phyloP scores from a whole-genome alignment of 2,888 invertebrate species.

The Cheilosia impressa region DNA sequence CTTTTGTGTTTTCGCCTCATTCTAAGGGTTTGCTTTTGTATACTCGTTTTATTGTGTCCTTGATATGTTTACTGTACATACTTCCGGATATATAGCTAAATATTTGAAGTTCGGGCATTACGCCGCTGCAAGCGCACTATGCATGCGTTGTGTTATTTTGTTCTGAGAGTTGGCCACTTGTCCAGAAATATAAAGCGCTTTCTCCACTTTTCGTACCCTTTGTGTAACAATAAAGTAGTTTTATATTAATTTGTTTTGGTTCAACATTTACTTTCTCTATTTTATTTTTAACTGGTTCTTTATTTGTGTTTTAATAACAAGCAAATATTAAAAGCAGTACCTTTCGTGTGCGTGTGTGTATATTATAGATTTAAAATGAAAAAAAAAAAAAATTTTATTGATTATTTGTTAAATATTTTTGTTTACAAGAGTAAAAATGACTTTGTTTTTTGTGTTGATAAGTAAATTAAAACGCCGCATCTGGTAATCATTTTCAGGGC shows the following conservation, averaged over 20 bases:
- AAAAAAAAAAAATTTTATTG: no score
- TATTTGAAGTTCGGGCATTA: neutral
- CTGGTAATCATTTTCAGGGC: slow-evolving; percentile 83
- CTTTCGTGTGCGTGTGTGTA: slow-evolving; percentile 53
- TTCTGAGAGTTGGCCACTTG: slow-evolving; percentile 52
- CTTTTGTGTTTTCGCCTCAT: no score
- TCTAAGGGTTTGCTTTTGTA: no score
- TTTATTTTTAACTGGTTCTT: neutral
- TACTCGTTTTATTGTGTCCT: no score
- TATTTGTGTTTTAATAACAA: slow-evolving; percentile 31
- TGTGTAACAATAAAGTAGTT: slow-evolving; percentile 3
- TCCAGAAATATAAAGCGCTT: neutral
- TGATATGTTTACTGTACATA: no score
- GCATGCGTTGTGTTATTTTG: neutral
- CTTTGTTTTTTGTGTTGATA: slow-evolving; percentile 65
- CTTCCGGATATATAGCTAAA: no score
- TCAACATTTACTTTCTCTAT: neutral
- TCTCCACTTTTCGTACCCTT: neutral
- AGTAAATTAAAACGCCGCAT: slow-evolving; percentile 82
- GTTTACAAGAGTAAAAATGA: slow-evolving; percentile 60
- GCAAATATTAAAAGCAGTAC: slow-evolving; percentile 43
- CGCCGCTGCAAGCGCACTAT: neutral
- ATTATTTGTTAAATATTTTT: slow-evolving; percentile 26
- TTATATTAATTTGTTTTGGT: neutral
- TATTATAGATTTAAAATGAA: slow-evolving; percentile 21